Percentiles rank a stretch among this genome's conserved stretches.
phyloP scores from a whole-genome alignment of 1,140 invertebrate species.

The Drusus annulatus region DNA sequence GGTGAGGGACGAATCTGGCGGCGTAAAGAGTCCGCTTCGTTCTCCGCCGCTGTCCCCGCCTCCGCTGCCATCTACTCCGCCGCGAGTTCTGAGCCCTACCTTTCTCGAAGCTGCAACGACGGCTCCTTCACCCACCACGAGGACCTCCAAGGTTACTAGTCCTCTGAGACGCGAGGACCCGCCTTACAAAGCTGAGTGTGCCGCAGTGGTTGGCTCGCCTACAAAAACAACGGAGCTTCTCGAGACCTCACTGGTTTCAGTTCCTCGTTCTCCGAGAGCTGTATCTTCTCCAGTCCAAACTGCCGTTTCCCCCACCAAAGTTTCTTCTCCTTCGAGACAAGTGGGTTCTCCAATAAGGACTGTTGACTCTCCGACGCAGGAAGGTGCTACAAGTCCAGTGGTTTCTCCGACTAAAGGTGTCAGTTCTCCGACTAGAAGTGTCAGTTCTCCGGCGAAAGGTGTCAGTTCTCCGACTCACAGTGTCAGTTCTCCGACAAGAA shows the following conservation, averaged over 20 bases:
- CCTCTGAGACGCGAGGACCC: neutral
- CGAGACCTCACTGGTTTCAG: neutral
- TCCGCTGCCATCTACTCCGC: constrained; percentile 67
- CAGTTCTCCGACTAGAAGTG: neutral
- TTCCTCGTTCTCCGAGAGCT: constrained; percentile 2
- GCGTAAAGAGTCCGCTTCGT: constrained; percentile 62
- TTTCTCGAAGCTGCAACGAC: constrained; percentile 13
- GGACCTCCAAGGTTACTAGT: neutral
- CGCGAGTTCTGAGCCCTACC: constrained; percentile 62
- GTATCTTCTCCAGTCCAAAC: neutral
- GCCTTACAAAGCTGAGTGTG: neutral
- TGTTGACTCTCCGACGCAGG: neutral
- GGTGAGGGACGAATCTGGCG: constrained; percentile 46
- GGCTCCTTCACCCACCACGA: constrained; percentile 7
- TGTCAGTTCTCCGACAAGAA: neutral
- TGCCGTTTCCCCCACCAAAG: constrained; percentile 9
- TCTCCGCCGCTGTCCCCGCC: constrained; percentile 72
- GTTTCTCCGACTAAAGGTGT: neutral
- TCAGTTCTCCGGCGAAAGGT: neutral
- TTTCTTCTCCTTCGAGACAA: neutral
- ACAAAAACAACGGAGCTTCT: neutral
- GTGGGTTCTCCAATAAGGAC: constrained; percentile 7
- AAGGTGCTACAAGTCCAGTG: constrained; percentile 5
- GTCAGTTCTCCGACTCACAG: neutral
- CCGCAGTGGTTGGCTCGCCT: neutral